Evolutionary conservation across 2,888 invertebrate species (phyloP).

Genomic region (Dryobota labecula): DNA sequence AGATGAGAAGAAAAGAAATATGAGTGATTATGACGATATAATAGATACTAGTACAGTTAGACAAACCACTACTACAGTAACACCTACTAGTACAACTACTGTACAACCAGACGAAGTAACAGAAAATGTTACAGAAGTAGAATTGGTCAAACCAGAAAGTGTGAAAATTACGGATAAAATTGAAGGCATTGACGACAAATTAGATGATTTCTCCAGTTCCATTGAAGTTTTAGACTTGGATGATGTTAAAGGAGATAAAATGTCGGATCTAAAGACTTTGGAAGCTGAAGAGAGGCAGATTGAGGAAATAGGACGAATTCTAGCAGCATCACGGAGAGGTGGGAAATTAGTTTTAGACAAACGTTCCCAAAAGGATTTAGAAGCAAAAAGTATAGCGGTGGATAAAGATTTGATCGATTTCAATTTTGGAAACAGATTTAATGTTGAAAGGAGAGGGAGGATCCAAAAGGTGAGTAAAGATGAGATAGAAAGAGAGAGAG

Average conservation of each 20-base stretch:
- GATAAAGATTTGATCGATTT: constrained; percentile 82
- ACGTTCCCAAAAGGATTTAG: constrained; percentile 83
- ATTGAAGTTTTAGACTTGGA: constrained; percentile 87
- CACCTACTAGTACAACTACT: constrained; percentile 62
- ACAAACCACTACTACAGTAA: constrained; percentile 30
- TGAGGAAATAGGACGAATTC: constrained; percentile 86
- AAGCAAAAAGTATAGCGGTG: constrained; percentile 81
- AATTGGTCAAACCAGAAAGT: constrained; percentile 69
- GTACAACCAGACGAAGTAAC: constrained; percentile 62
- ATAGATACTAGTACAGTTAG: constrained; percentile 63
- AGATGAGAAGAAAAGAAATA: constrained; percentile 80
- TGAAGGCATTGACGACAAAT: constrained; percentile 86
- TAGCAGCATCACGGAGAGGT: constrained; percentile 84
- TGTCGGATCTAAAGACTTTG: constrained; percentile 81
- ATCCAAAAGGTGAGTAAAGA: constrained; percentile 86
- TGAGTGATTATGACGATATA: constrained; percentile 72
- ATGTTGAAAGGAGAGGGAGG: constrained; percentile 80
- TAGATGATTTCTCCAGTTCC: constrained; percentile 83
- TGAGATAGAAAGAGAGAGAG: constrained; percentile 82
- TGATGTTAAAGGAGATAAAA: constrained; percentile 82
- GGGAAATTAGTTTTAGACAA: constrained; percentile 84
- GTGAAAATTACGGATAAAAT: constrained; percentile 74
- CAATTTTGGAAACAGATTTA: constrained; percentile 84
- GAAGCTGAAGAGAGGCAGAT: constrained; percentile 89
- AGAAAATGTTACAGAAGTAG: constrained; percentile 74